These are phyloP conservation scores for Thereva unica DNA, from an alignment of 2,888 invertebrate species.

Conservation along the genomic window DNA sequence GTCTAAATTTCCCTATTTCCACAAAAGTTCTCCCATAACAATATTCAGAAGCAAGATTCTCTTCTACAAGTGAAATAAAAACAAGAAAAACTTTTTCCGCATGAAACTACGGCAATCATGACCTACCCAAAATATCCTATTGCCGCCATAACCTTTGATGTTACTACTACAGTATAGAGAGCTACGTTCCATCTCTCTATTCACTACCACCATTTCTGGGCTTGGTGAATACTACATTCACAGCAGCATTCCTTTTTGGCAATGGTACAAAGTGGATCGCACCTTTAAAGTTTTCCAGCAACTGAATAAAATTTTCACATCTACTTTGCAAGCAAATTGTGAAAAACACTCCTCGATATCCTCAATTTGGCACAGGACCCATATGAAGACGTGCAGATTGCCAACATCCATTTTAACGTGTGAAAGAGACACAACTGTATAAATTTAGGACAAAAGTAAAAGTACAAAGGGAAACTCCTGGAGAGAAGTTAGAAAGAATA, in stretches of 20 bases:
- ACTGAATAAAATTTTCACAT: constrained; percentile 29
- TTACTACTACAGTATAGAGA: background rate
- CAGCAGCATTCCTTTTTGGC: background rate
- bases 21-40: too few species aligned
- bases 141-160: constrained; percentile 19
- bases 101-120: constrained; percentile 15
- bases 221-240: background rate
- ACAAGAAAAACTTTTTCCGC: too few species aligned
- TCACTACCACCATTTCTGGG: background rate
- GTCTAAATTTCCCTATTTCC: too few species aligned
- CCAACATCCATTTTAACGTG: background rate
- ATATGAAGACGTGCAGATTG: background rate
- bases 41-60: too few species aligned
- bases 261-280: background rate
- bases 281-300: constrained; percentile 20
- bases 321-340: constrained; percentile 32
- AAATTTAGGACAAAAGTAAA: background rate
- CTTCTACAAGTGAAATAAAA: too few species aligned
- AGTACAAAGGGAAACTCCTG: background rate
- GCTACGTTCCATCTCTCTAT: background rate
- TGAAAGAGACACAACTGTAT: background rate
- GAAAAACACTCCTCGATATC: constrained; percentile 32
- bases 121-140: constrained; percentile 7
- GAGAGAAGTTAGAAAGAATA: constrained; percentile 8
- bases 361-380: constrained; percentile 28